phyloP scores from a whole-genome alignment of 2,797 vertebrate species.

The Amphiprion clarkii region DNA sequence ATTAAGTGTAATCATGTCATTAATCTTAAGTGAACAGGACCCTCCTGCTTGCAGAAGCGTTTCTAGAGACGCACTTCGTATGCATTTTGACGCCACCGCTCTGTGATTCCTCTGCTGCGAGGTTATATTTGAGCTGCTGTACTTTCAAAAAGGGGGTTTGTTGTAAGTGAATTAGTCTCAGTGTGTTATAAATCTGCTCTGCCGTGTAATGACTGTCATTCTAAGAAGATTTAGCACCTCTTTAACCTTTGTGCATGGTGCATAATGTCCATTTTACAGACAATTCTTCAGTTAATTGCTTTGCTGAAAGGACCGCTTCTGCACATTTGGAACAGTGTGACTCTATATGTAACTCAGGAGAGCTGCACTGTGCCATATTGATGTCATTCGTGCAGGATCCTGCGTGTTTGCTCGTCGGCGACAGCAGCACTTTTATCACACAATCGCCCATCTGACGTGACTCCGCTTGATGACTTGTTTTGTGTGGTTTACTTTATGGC shows the following conservation, averaged over 20 bases:
- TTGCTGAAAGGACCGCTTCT: neutral
- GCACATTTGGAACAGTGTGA: neutral
- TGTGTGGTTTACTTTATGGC: slow-evolving; percentile 62
- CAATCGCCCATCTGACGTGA: slow-evolving; percentile 29
- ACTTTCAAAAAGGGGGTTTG: slow-evolving; percentile 6
- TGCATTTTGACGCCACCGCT: slow-evolving; percentile 42
- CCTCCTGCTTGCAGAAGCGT: slow-evolving; percentile 32
- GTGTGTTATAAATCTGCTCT: slow-evolving; percentile 25
- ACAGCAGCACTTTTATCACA: slow-evolving; percentile 64
- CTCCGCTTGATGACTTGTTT: slow-evolving; percentile 48
- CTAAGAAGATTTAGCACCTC: slow-evolving; percentile 28
- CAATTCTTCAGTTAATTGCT: slow-evolving; percentile 1
- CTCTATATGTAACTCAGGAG: slow-evolving; percentile 3
- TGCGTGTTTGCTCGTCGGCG: slow-evolving; percentile 55
- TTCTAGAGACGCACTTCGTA: slow-evolving; percentile 39
- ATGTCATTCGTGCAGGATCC: slow-evolving; percentile 16
- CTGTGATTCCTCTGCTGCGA: slow-evolving; percentile 16
- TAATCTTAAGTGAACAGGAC: slow-evolving; percentile 57
- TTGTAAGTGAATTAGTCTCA: slow-evolving; percentile 7
- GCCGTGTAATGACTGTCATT: slow-evolving; percentile 29
- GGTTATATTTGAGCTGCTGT: slow-evolving; percentile 8
- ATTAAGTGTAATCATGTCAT: slow-evolving; percentile 72
- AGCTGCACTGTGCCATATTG: neutral
- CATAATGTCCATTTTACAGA: slow-evolving; percentile 29
- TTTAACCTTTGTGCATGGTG: slow-evolving; percentile 41